phyloP scores from a whole-genome alignment of 2,113 vertebrate species.

The Lanius ludovicianus region DNA sequence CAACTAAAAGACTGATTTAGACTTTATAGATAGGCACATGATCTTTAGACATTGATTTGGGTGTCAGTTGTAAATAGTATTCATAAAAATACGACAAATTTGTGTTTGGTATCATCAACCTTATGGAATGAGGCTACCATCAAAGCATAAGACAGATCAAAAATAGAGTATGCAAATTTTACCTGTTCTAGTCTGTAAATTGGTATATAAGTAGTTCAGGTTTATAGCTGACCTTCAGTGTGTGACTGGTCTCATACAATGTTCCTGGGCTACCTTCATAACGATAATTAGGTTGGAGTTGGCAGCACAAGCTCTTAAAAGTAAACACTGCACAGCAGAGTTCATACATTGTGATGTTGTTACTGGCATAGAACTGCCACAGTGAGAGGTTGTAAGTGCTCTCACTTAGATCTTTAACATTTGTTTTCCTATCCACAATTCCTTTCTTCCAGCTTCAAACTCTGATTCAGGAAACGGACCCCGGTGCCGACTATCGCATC shows the following conservation, averaged over 20 bases:
- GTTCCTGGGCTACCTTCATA: not conserved
- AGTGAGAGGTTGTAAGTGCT: not conserved
- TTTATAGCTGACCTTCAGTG: not conserved
- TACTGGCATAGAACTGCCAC: not conserved
- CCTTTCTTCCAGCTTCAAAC: conserved; percentile 85
- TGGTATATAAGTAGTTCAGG: not conserved
- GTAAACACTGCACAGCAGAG: not conserved
- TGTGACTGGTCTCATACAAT: not conserved
- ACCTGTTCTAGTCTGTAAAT: not conserved
- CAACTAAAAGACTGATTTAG: not conserved
- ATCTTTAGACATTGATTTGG: not conserved
- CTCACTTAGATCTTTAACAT: not conserved
- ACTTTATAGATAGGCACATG: not conserved
- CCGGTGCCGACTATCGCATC: conserved; percentile 93
- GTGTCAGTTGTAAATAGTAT: not conserved
- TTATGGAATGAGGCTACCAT: not conserved
- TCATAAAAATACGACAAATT: not conserved
- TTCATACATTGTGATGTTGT: not conserved
- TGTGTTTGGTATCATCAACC: not conserved
- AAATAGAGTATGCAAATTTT: not conserved
- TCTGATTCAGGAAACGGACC: conserved; percentile 92
- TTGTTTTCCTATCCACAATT: not conserved
- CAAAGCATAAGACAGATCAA: not conserved
- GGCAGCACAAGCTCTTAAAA: not conserved
- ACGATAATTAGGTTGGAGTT: not conserved